Base-by-base conservation (phyloP, 1,140 invertebrate species). In the Sarcophaga peregrina region DNA sequence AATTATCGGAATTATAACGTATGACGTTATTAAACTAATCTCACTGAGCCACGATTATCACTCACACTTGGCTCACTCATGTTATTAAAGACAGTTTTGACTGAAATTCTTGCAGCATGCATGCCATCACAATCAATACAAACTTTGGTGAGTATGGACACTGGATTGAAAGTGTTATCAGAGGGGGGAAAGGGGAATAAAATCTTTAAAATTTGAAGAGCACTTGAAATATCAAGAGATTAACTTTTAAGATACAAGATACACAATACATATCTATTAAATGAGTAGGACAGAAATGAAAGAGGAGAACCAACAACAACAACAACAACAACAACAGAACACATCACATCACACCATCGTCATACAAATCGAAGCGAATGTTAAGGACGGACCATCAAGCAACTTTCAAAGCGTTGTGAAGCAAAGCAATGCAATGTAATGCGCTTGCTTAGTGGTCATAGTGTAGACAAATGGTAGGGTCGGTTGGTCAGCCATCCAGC, bases 1-100 rank as follows among this genome's bases (percentile, higher is more conserved):
- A 4, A 37, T 37, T 37, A 37, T 37, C 25, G 25, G 4, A 37
- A 37, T 37, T 37, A 37, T 37, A 4, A 4, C 4, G 25, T 37
- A 37, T 4, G 47, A 78, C 75, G 48, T 78, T 78, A 78, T 78
- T 78, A 78, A 78, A 78, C 75, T 78, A 78, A 78, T 78, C 75
- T 52, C 75, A 50, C 11, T 52, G n/a, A 48, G 25, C 25, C 1
- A 37, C 25, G 25, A 37, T 37, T 37, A 2, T 37, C 25, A 37
- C 25, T 37, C 17, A 9, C 62, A 68, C 17, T 68, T 25, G 10
- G 10, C 15, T 37, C 25, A 37, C 54, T n/a, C 54, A 58, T 68
- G n/a, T 9, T 68, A 4, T 37, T 37, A 4, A 37, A 37, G 25
- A 37, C 25, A 37, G 25, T 37, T 37, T 37, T 37, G 25, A 37